Base-by-base conservation (phyloP, 2,888 invertebrate genomes). In the Lasioglossum oenotherae region DNA sequence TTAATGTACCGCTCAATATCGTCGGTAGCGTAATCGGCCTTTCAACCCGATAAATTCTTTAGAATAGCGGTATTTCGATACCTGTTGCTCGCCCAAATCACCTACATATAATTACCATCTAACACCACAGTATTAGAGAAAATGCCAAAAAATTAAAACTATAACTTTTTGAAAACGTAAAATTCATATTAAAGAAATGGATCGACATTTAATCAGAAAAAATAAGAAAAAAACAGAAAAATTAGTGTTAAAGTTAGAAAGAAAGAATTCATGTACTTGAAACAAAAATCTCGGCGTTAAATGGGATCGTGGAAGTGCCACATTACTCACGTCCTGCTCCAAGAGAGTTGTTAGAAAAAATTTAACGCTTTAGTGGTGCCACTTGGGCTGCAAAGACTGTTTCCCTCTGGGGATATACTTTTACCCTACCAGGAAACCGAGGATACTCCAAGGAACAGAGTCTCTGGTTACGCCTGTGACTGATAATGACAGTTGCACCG, bases 301-400 rank as follows among this genome's bases (percentile, higher is more conserved):
- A 67, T 67, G 35, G 67, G 27, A 60, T 60, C 27, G 60, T 14
- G 60, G 14, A 60, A 60, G 38, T 69, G 69, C 23, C 31, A 60
- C 60, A 60, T 60, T 60, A 14, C n/a, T 60, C 60, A 14, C 60
- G 27, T 60, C 60, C 16, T 67, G 19, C 35, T 67, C 31, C 67
- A 67, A 31, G 31, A 67, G 31, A 67, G 67, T 67, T 67, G 67
- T 67, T 35, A 31, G 31, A 31, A 67, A 67, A 35, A 67, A 67
- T 67, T 31, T 67, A 67, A 35, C 67, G 67, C 31, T 67, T 67
- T 35, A 67, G 67, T 31, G 35, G 31, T 67, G 35, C 67, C 67
- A 67, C 67, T 67, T 31, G 67, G 31, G 35, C 67, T 67, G 67
- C 31, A 16, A 67, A 16, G 60, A 27, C 27, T 60, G 60, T 27